Percentiles rank a stretch among this genome's conserved stretches.
These are phyloP conservation scores for Athetis lepigone DNA, from an alignment of 2,888 invertebrate genomes.

Conservation along the genomic window DNA sequence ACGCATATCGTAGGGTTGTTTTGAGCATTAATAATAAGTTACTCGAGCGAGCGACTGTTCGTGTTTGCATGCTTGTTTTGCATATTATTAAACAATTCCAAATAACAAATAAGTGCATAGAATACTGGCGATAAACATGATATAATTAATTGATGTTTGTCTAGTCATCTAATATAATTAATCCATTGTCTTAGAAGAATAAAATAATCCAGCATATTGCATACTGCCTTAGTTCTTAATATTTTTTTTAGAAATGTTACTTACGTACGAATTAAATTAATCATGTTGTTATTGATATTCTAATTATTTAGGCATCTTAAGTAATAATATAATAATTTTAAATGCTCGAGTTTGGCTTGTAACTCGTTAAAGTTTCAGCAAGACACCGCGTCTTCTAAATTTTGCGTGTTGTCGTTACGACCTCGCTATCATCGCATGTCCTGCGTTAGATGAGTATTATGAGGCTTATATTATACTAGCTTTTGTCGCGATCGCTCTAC, in stretches of 20 bases:
- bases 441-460: neutral
- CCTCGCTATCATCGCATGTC: too few species aligned
- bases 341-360: neutral
- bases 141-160: constrained; percentile 21
- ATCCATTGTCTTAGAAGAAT: neutral
- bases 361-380: too few species aligned
- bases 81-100: constrained; percentile 13
- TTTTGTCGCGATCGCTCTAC: too few species aligned
- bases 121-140: constrained; percentile 1
- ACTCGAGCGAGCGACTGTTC: constrained; percentile 18
- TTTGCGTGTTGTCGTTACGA: too few species aligned
- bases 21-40: constrained; percentile 30
- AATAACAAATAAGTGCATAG: neutral
- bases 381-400: too few species aligned
- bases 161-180: constrained; percentile 40
- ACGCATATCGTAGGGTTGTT: constrained; percentile 42
- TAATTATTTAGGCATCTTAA: constrained; percentile 2
- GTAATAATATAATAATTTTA: neutral
- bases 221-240: constrained; percentile 39
- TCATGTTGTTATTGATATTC: constrained; percentile 23
- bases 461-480: neutral
- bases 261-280: constrained; percentile 19
- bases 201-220: neutral
- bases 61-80: constrained; percentile 36
- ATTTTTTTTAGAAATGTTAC: neutral